These are phyloP conservation scores for Cavia porcellus DNA, from an alignment of 2,113 vertebrate species.

Conservation along the genomic window DNA sequence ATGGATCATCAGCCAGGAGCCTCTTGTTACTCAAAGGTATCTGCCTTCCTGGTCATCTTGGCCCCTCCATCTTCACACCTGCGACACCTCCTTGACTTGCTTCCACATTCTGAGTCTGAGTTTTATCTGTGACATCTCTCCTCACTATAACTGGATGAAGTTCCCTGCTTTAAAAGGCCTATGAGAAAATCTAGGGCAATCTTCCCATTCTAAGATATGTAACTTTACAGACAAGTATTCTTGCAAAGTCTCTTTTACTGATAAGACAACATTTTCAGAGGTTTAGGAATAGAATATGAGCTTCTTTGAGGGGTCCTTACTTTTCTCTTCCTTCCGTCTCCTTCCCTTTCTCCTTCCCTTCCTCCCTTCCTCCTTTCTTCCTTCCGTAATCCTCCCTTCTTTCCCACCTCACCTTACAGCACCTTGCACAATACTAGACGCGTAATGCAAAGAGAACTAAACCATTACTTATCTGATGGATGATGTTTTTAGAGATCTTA, in stretches of 20 bases:
- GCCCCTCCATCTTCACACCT: background rate
- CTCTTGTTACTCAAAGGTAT: background rate
- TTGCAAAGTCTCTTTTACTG: background rate
- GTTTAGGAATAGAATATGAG: background rate
- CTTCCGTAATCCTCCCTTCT: fast-evolving
- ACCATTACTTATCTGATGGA: background rate
- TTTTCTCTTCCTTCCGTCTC: too few species aligned
- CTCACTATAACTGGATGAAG: background rate
- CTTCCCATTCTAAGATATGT: background rate
- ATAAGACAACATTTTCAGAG: background rate
- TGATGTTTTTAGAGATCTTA: background rate
- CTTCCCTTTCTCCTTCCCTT: too few species aligned
- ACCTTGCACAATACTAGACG: background rate
- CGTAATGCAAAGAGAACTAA: background rate
- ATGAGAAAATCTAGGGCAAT: background rate
- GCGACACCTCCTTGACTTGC: background rate
- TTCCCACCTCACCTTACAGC: fast-evolving
- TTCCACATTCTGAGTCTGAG: background rate
- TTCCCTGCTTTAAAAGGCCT: background rate
- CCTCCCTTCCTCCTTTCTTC: too few species aligned
- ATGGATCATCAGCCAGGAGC: background rate
- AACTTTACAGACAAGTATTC: background rate
- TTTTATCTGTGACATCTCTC: background rate
- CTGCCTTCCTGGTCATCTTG: background rate
- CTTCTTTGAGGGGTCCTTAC: background rate